Evolutionary conservation across 2,113 vertebrate species (phyloP).

Genomic region (Paramormyrops kingsleyae): DNA sequence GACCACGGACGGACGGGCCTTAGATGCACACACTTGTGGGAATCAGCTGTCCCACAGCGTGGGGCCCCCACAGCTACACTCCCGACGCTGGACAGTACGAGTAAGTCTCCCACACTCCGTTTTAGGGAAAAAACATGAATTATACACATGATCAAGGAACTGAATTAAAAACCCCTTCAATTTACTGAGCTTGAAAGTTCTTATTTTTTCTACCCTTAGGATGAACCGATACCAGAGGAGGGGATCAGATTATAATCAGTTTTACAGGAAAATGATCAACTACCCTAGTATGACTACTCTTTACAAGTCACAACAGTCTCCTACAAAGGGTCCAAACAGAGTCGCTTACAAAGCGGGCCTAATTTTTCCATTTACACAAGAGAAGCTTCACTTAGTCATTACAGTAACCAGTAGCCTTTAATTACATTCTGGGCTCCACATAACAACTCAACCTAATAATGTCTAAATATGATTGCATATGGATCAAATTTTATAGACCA

Average conservation of each 20-base stretch:
- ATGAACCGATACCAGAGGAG: not conserved
- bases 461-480: not conserved
- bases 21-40: not conserved
- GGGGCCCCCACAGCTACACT: not conserved
- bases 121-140: not conserved
- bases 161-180: not conserved
- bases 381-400: not conserved
- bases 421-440: not conserved
- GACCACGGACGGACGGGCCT: not conserved
- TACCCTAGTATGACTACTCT: not conserved
- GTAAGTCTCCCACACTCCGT: not conserved
- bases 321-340: not conserved
- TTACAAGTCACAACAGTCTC: not conserved
- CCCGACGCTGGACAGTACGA: not conserved
- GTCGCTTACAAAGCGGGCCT: not conserved
- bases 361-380: not conserved
- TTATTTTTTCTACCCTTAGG: not conserved
- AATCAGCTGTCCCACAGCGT: slow-evolving; percentile 24
- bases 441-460: not conserved
- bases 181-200: not conserved
- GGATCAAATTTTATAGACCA: slow-evolving; percentile 4
- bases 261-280: not conserved
- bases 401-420: not conserved
- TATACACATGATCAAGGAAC: not conserved
- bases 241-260: not conserved